Conservation (phyloP, 2,113 vertebrate genomes). For the Myodes glareolus region DNA sequence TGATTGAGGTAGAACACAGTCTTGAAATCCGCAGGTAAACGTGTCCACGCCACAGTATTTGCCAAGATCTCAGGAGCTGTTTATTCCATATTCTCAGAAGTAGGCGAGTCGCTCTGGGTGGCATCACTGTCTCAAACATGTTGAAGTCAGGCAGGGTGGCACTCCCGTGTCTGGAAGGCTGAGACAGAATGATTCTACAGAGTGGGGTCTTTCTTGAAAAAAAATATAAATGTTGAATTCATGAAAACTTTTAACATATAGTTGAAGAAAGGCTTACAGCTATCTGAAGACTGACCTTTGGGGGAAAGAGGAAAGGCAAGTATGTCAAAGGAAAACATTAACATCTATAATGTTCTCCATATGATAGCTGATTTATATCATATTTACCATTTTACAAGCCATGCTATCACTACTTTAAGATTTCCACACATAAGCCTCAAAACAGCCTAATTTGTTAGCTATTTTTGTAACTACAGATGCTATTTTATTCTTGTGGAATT, state of each 20-base stretch:
- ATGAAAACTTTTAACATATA: too few relatives aligned
- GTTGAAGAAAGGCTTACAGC: neutral
- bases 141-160: neutral
- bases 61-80: neutral
- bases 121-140: neutral
- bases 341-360: neutral
- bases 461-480: neutral
- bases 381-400: neutral
- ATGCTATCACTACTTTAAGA: neutral
- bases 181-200: neutral
- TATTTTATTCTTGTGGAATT: slow-evolving; percentile 1
- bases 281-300: neutral
- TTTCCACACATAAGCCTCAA: neutral
- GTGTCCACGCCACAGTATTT: neutral
- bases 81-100: neutral
- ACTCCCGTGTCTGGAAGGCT: neutral
- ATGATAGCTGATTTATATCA: neutral
- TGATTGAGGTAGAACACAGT: neutral
- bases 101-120: neutral
- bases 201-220: neutral
- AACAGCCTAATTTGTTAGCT: neutral
- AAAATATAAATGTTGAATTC: neutral
- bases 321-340: neutral
- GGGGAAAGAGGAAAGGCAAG: neutral
- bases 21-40: neutral